Evolutionary conservation across 2,113 vertebrate genomes (phyloP).

Genomic region (Callopanchax toddi): DNA sequence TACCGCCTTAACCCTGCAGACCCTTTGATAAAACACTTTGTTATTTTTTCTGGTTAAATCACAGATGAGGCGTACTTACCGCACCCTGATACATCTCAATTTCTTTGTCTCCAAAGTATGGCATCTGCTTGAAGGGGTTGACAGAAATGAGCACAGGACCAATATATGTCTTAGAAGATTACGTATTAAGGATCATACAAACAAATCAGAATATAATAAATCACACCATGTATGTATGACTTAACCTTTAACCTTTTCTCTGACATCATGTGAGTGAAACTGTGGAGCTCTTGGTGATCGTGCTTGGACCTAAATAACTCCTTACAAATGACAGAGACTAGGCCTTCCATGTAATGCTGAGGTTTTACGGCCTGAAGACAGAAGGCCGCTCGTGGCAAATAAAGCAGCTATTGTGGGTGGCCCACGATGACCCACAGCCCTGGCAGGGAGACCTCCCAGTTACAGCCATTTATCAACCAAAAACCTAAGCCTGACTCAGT

Average conservation of each 20-base stretch:
- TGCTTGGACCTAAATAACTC: constrained; percentile 43
- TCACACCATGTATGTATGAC: not conserved
- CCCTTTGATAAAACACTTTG: not conserved
- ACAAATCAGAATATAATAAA: not conserved
- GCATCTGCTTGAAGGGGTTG: constrained; percentile 99
- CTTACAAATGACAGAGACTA: constrained; percentile 58
- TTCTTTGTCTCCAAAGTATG: constrained; percentile 97
- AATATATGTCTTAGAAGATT: constrained; percentile 89
- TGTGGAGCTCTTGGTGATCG: constrained; percentile 28
- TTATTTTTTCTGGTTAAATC: not conserved
- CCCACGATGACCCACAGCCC: constrained; percentile 70
- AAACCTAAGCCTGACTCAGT: constrained; percentile 67
- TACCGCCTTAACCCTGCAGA: constrained; percentile 13
- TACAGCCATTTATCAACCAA: constrained; percentile 71
- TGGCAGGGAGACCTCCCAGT: constrained; percentile 69
- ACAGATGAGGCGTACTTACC: constrained; percentile 83
- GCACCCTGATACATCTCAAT: constrained; percentile 99
- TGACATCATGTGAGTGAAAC: constrained; percentile 35
- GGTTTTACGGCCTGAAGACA: constrained; percentile 56
- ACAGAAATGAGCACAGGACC: constrained; percentile 96
- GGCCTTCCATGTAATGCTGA: constrained; percentile 48
- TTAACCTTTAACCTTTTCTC: constrained; percentile 9
- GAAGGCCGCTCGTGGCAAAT: constrained; percentile 66
- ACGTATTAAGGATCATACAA: constrained; percentile 80
- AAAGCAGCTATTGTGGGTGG: constrained; percentile 80